Base-by-base conservation (phyloP, 2,797 vertebrate species). In the Morus bassanus region DNA sequence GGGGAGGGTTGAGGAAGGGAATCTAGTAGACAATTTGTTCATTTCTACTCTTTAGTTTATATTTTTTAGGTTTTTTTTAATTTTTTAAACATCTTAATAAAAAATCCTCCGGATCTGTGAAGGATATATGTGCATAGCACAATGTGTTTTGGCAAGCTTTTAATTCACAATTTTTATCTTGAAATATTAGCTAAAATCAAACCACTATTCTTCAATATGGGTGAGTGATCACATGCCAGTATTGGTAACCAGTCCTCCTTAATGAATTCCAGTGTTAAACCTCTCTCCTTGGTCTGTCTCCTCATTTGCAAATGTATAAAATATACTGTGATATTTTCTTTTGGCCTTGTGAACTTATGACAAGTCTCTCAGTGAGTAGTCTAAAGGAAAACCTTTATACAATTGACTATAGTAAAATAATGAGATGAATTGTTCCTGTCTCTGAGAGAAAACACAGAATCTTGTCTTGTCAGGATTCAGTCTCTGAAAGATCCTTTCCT, bases 1-100 rank as follows among this genome's bases (percentile, higher is more conserved):
- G 88, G 89, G 91, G 69, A 86, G 75, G 85, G 60, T 50, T 60
- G 33, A 59, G 60, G 45, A 61, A 67, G 64, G 53, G 82, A 96
- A 95, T 92, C 70, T 89, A 89, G 79, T 86, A 54, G 84, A 31
- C 64, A 82, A 85, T 97, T 97, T 96, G 91, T 97, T 97, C 91
- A 89, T 90, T 95, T 89, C 65, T 54, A 31, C 45, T n/a, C 81
- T 88, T 68, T 48, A 54, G 54, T 14, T 84, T 89, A 75, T 61
- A 54, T 31, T 64, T 54, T 37, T 89, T 65, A 68, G 22, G 2
- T 0, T 14, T 50, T 73, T 67, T 67, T 25, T 46, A 7, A 35
- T 37, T 84, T 92, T 67, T 59, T 18, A 80, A 69, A 30, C 28
- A 45, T 67, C 46, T 91, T 86, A 51, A 50, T 85, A 41, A 24